phyloP scores from a whole-genome alignment of 2,888 invertebrate species.

The Zaprionus obscuricornis region DNA sequence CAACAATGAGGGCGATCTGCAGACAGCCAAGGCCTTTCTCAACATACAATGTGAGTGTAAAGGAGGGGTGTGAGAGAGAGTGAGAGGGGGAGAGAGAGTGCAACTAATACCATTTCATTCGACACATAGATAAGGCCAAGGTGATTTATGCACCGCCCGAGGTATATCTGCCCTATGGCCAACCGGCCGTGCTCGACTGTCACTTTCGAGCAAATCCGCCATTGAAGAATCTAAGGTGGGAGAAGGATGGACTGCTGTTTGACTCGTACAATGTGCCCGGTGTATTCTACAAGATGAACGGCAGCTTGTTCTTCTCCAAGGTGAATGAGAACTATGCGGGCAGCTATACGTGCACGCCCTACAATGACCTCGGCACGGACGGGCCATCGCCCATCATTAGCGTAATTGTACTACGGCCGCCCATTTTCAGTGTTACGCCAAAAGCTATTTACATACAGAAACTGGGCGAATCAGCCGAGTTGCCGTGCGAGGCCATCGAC shows the following conservation, averaged over 20 bases:
- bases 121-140: slow-evolving; percentile 95
- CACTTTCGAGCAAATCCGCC: slow-evolving; percentile 97
- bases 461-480: slow-evolving; percentile 90
- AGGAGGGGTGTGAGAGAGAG: too few relatives aligned
- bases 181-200: slow-evolving; percentile 93
- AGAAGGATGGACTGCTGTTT: slow-evolving; percentile 95
- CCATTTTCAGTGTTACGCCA: slow-evolving; percentile 91
- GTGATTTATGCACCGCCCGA: slow-evolving; percentile 94
- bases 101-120: slow-evolving; percentile 42
- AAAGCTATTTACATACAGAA: slow-evolving; percentile 93
- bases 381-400: slow-evolving; percentile 93
- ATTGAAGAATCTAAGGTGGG: slow-evolving; percentile 94
- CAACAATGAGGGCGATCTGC: slow-evolving; percentile 88
- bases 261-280: slow-evolving; percentile 95
- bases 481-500: slow-evolving; percentile 92
- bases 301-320: slow-evolving; percentile 92
- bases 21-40: slow-evolving; percentile 92
- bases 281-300: slow-evolving; percentile 92
- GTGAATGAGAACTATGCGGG: slow-evolving; percentile 94
- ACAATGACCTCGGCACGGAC: slow-evolving; percentile 93
- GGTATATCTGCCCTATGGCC: slow-evolving; percentile 92
- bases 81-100: too few relatives aligned
- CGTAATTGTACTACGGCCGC: slow-evolving; percentile 93
- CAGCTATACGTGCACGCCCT: slow-evolving; percentile 95
- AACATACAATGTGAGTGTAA: slow-evolving; percentile 94